Conservation (phyloP, 2,888 invertebrate species). For the Eupithecia subfuscata region DNA sequence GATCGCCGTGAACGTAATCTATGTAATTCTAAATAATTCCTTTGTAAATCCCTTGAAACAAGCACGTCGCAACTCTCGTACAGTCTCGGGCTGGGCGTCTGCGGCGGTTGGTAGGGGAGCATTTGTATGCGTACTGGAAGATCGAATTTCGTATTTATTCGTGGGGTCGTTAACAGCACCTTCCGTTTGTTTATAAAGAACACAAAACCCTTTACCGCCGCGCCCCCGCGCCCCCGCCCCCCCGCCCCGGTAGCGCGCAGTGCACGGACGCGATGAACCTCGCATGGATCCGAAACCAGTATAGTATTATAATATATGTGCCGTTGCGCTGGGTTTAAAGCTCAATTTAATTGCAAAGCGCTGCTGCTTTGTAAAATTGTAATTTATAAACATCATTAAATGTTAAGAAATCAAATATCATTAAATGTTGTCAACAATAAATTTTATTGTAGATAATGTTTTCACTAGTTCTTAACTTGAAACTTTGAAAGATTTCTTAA, state of each 20-base stretch:
- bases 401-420: too few species aligned
- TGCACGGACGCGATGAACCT: neutral
- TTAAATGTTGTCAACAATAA: too few species aligned
- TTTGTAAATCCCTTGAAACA: neutral
- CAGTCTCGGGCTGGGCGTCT: conserved; percentile 49
- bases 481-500: neutral
- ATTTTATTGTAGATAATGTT: neutral
- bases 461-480: neutral
- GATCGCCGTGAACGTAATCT: neutral
- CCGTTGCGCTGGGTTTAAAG: neutral
- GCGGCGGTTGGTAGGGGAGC: conserved; percentile 63
- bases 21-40: neutral
- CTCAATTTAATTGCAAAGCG: neutral
- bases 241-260: too few species aligned
- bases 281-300: neutral
- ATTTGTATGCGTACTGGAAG: conserved; percentile 83
- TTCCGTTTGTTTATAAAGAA: conserved; percentile 82
- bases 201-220: conserved; percentile 76
- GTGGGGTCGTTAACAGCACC: conserved; percentile 82
- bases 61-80: neutral
- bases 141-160: conserved; percentile 84
- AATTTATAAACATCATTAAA: too few species aligned
- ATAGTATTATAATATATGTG: too few species aligned
- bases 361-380: neutral
- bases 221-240: too few species aligned